These are phyloP conservation scores for Periophthalmus modestus DNA, from an alignment of 2,113 vertebrate species.

Conservation along the genomic window DNA sequence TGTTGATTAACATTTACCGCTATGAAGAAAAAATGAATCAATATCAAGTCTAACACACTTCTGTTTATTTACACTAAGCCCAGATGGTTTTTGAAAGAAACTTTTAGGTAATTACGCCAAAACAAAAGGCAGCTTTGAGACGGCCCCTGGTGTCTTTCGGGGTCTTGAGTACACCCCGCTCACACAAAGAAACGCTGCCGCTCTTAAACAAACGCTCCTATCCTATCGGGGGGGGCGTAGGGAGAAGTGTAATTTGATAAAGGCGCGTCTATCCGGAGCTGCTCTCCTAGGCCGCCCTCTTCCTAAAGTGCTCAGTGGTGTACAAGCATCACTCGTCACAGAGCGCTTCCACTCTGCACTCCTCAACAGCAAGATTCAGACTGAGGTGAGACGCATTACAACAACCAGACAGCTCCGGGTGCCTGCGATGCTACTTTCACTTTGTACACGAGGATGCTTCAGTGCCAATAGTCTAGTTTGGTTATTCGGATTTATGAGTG, in stretches of 20 bases:
- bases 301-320: conserved; percentile 56
- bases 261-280: conserved; percentile 38
- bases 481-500: too few relatives aligned
- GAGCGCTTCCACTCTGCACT: conserved; percentile 33
- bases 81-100: conserved; percentile 42
- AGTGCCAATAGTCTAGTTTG: too few relatives aligned
- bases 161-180: conserved; percentile 27
- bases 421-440: background rate
- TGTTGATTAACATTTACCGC: background rate
- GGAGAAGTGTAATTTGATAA: conserved; percentile 51
- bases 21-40: background rate
- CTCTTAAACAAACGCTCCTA: conserved; percentile 53
- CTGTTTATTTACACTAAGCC: conserved; percentile 32
- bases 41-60: background rate
- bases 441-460: background rate
- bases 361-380: conserved; percentile 20
- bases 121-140: conserved; percentile 30
- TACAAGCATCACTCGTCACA: conserved; percentile 39
- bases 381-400: conserved; percentile 15
- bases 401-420: background rate
- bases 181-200: conserved; percentile 43
- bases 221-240: conserved; percentile 35
- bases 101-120: conserved; percentile 19
- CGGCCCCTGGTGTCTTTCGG: conserved; percentile 33
- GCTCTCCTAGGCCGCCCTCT: conserved; percentile 43